phyloP scores from a whole-genome alignment of 92 coral and sea anemone genomes.

The Heliopora coerulea region DNA sequence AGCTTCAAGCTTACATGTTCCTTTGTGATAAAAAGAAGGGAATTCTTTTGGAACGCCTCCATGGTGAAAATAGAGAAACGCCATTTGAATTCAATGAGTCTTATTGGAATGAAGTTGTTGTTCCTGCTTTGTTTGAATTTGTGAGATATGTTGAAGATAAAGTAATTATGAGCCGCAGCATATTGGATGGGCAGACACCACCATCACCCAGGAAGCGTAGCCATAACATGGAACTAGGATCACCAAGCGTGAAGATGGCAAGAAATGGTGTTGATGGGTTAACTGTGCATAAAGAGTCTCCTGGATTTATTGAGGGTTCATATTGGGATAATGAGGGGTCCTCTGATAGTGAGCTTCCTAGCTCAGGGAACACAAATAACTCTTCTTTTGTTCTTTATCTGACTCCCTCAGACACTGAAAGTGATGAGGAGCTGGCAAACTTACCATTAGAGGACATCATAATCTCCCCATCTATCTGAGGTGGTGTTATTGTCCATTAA shows the following conservation, averaged over 20 bases:
- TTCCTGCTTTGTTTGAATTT: slow-evolving; percentile 74
- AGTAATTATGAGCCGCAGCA: slow-evolving; percentile 59
- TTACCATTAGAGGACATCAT: slow-evolving; percentile 1
- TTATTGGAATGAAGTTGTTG: slow-evolving; percentile 68
- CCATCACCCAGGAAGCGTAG: slow-evolving; percentile 53
- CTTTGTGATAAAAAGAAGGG: slow-evolving; percentile 70
- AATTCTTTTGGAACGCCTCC: slow-evolving; percentile 73
- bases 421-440: slow-evolving; percentile 40
- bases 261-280: neutral
- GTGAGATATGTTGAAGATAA: slow-evolving; percentile 58
- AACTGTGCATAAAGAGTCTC: neutral
- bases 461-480: no score
- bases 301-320: neutral
- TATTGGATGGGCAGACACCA: slow-evolving; percentile 55
- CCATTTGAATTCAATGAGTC: slow-evolving; percentile 65
- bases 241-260: neutral
- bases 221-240: neutral
- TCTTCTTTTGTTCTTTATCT: slow-evolving; percentile 29
- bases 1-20: slow-evolving; percentile 84
- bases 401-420: slow-evolving; percentile 31
- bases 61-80: slow-evolving; percentile 70
- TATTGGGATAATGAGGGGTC: slow-evolving; percentile 36
- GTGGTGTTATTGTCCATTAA: no score
- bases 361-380: neutral
- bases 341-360: slow-evolving; percentile 7